These are phyloP conservation scores for Eupithecia exiguata DNA, from an alignment of 2,888 invertebrate genomes.

Conservation along the genomic window DNA sequence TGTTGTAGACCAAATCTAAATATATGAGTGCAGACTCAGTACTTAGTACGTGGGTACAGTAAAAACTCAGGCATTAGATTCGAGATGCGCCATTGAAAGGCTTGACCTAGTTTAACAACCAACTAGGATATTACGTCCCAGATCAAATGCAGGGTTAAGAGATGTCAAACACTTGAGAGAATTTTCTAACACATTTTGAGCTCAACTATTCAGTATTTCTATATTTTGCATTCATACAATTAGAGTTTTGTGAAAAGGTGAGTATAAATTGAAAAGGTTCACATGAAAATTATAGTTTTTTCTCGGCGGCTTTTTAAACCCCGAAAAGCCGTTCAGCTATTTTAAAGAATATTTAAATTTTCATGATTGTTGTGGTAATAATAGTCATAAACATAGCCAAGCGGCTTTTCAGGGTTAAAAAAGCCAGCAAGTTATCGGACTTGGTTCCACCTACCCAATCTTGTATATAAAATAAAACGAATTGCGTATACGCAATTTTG, in stretches of 20 bases:
- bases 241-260: too few species aligned
- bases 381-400: too few species aligned
- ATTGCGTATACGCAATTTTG: constrained; percentile 41
- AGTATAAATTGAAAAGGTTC: not conserved
- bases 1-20: not conserved
- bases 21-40: not conserved
- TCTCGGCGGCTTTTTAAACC: not conserved
- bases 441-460: too few species aligned
- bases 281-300: not conserved
- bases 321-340: too few species aligned
- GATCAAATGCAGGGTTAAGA: not conserved
- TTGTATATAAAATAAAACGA: constrained; percentile 19
- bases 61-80: not conserved
- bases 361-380: too few species aligned
- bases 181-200: not conserved
- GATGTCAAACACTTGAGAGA: not conserved
- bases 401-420: too few species aligned
- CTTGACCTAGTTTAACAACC: not conserved
- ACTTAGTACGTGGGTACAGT: not conserved
- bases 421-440: too few species aligned
- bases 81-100: not conserved
- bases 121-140: too few species aligned
- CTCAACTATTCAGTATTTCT: not conserved
- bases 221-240: too few species aligned
- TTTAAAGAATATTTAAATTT: too few species aligned